These are phyloP conservation scores for Patiria pectinifera DNA, from an alignment of 53 echinoderm and acorn worm species.

Conservation along the genomic window DNA sequence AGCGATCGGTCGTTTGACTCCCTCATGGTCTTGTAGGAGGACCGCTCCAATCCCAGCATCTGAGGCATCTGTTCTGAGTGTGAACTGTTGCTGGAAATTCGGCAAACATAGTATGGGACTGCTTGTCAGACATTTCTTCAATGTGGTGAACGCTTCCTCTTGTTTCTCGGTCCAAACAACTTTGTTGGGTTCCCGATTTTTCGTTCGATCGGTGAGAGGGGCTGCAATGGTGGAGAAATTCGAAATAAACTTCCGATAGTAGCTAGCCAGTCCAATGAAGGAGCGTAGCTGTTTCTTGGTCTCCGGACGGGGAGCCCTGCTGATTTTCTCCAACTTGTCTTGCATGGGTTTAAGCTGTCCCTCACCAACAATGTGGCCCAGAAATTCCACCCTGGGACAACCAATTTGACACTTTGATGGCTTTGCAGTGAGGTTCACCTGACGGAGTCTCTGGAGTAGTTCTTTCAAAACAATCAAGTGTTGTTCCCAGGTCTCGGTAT, in stretches of 20 bases:
- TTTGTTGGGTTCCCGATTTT: constrained; percentile 66
- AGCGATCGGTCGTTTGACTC: constrained; percentile 15
- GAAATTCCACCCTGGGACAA: neutral
- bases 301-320: constrained; percentile 53
- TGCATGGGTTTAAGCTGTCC: constrained; percentile 62
- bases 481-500: constrained; percentile 70
- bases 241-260: constrained; percentile 68
- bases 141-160: constrained; percentile 50
- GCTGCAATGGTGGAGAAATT: constrained; percentile 67
- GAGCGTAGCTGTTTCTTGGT: constrained; percentile 77
- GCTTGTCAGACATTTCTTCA: constrained; percentile 54
- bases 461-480: constrained; percentile 62
- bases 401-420: constrained; percentile 67
- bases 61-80: constrained; percentile 55
- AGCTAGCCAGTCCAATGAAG: constrained; percentile 69
- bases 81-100: constrained; percentile 44
- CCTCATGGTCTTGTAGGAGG: constrained; percentile 16
- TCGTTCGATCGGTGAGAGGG: constrained; percentile 76
- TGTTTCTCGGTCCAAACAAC: constrained; percentile 63
- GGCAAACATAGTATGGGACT: constrained; percentile 63
- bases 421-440: constrained; percentile 62
- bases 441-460: constrained; percentile 57
- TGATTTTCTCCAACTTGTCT: constrained; percentile 57
- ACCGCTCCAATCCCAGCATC: constrained; percentile 32
- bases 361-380: constrained; percentile 48